Evolutionary conservation across 2,113 vertebrate genomes (phyloP), one percentile per base, ranked within the genome.

Genomic region (Amblyornis subalaris): DNA sequence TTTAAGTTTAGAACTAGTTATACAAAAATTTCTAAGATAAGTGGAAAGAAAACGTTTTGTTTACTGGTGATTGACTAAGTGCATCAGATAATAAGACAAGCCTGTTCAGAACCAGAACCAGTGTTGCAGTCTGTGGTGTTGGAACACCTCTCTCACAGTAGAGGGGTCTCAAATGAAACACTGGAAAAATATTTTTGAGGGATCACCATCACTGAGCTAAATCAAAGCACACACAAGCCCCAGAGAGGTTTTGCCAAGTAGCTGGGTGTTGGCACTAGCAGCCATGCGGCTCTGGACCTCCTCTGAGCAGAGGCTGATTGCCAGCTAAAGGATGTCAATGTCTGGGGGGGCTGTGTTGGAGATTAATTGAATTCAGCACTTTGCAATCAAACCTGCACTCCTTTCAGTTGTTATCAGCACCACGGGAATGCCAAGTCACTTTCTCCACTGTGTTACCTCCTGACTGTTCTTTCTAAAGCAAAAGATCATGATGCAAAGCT

Each of bases 101-200:
- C 14, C 70, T 29, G 17, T 19, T 48, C 10, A 69, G 61, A 90
- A 20, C 1, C 2, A 72, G 16, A 82, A 61, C 10, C 26, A 48
- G 5, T 0, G 0, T 25, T 12, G 4, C 26, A 17, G 9, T 36
- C 38, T 57, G 36, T 0, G 0, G 8, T 20, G 17, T 8, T 61
- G 18, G 15, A 91, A 60, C 13, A 55, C 18, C 6, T 54, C 29
- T 71, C 17, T 81, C 11, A 29, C 22, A 51, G 33, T 19, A 38
- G 22, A 8, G 6, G 42, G 31, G 16, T 81, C 64, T 87, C 33
- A 74, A 3, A 50, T 70, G 71, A 84, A 93, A 60, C 22, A 23
- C 15, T 19, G 8, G 45, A 24, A 75, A 78, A 79, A 20, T 38
- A 40, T 31, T 78, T 87, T 36, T 60, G 57, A 75, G 21, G n/a